A percentile compares a stretch with the other conserved stretches of the same genome.
These are phyloP conservation scores for Zaprionus ornatus DNA, from an alignment of 1,140 invertebrate species.

Conservation along the genomic window DNA sequence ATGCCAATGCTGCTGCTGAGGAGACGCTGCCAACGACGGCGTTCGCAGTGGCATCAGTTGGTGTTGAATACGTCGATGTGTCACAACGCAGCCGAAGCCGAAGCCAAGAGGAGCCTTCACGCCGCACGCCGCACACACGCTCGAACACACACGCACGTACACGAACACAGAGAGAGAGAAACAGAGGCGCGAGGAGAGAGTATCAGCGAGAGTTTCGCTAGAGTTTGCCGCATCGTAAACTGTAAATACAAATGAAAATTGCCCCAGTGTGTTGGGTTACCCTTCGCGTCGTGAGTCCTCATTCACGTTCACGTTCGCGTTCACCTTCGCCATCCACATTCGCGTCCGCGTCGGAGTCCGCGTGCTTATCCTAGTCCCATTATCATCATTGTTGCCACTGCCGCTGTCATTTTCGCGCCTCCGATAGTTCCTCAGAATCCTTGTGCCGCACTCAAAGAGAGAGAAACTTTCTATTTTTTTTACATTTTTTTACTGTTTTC, in stretches of 20 bases:
- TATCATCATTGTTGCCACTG: neutral
- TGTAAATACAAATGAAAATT: constrained; percentile 48
- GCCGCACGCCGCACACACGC: constrained; percentile 21
- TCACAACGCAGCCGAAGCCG: constrained; percentile 54
- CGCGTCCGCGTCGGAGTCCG: neutral
- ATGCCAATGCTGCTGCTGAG: constrained; percentile 1
- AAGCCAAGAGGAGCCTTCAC: constrained; percentile 12
- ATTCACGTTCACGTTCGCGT: neutral
- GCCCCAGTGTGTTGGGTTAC: constrained; percentile 22
- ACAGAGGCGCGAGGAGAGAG: neutral
- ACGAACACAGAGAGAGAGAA: neutral
- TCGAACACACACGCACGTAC: constrained; percentile 31
- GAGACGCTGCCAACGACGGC: constrained; percentile 14
- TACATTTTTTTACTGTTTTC: constrained; percentile 28
- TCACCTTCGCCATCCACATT: neutral
- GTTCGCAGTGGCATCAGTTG: constrained; percentile 60
- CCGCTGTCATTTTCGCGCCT: neutral
- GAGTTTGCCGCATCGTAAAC: constrained; percentile 3
- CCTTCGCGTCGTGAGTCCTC: constrained; percentile 5
- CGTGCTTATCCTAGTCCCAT: neutral
- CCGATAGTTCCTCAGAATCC: neutral
- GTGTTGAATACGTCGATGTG: constrained; percentile 73
- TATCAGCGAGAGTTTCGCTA: neutral
- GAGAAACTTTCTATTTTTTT: neutral
- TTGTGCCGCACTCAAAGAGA: neutral